Percentiles rank a stretch among this genome's conserved stretches.
These are phyloP conservation scores for Stigmatopora nigra DNA, from an alignment of 2,113 vertebrate species.

Conservation along the genomic window DNA sequence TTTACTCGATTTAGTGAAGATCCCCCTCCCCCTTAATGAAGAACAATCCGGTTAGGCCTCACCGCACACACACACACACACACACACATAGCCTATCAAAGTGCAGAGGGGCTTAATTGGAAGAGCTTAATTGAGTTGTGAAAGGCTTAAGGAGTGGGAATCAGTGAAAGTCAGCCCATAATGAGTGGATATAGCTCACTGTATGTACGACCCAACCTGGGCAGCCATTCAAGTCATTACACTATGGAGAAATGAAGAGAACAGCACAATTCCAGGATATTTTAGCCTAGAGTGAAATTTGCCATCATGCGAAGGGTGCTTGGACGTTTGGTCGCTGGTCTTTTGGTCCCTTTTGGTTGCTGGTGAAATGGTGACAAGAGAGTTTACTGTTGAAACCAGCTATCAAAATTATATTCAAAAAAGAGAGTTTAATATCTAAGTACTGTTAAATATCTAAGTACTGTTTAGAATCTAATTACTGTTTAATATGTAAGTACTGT, in stretches of 20 bases:
- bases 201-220: constrained; percentile 28
- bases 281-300: not conserved
- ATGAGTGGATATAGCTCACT: constrained; percentile 53
- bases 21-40: constrained; percentile 63
- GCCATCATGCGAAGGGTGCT: too few relatives aligned
- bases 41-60: constrained; percentile 72
- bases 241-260: constrained; percentile 36
- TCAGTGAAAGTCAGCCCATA: constrained; percentile 58
- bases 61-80: constrained; percentile 7
- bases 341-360: too few relatives aligned
- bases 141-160: constrained; percentile 65
- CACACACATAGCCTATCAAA: constrained; percentile 6
- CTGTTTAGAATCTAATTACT: too few relatives aligned
- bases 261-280: constrained; percentile 24
- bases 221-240: constrained; percentile 62
- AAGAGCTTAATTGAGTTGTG: constrained; percentile 69
- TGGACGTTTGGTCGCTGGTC: too few relatives aligned
- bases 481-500: too few relatives aligned
- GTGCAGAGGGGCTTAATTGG: constrained; percentile 57
- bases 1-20: constrained; percentile 56
- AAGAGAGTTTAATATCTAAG: too few relatives aligned
- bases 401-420: too few relatives aligned
- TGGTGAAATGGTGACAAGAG: too few relatives aligned
- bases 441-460: too few relatives aligned
- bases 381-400: too few relatives aligned